These are phyloP conservation scores for Saturnia japonica DNA, from an alignment of 2,888 invertebrate genomes.

Conservation along the genomic window DNA sequence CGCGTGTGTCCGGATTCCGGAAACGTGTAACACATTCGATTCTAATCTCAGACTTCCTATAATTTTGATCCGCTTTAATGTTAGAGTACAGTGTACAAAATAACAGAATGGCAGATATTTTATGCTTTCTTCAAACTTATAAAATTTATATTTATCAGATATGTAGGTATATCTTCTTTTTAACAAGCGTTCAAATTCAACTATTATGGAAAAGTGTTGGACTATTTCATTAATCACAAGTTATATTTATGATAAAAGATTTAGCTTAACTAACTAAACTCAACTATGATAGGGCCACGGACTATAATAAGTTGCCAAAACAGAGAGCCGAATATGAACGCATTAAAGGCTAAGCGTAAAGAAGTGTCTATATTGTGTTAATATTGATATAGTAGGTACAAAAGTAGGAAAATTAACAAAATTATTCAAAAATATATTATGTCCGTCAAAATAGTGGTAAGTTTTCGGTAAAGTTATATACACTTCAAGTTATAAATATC, in stretches of 20 bases:
- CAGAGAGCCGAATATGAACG: no score
- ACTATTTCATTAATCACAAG: no score
- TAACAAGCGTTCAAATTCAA: not conserved
- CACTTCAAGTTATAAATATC: not conserved
- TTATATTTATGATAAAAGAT: no score
- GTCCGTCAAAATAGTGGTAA: not conserved
- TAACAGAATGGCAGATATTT: conserved; percentile 33
- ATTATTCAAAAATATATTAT: not conserved
- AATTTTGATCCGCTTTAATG: conserved; percentile 40
- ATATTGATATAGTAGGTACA: not conserved
- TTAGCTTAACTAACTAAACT: no score
- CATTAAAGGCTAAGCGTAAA: no score
- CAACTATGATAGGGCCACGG: no score
- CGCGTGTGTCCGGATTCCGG: conserved; percentile 60
- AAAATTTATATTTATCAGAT: not conserved
- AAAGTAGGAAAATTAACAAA: not conserved
- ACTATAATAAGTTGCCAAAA: no score
- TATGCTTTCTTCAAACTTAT: conserved; percentile 44
- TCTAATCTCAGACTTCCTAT: conserved; percentile 59
- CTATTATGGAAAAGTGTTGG: no score
- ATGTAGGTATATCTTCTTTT: not conserved
- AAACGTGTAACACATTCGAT: conserved; percentile 48
- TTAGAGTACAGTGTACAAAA: conserved; percentile 40
- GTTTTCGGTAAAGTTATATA: not conserved
- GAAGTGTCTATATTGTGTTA: no score